Evolutionary conservation across 1,140 invertebrate genomes (phyloP).

Genomic region (Brachionus paranguensis): DNA sequence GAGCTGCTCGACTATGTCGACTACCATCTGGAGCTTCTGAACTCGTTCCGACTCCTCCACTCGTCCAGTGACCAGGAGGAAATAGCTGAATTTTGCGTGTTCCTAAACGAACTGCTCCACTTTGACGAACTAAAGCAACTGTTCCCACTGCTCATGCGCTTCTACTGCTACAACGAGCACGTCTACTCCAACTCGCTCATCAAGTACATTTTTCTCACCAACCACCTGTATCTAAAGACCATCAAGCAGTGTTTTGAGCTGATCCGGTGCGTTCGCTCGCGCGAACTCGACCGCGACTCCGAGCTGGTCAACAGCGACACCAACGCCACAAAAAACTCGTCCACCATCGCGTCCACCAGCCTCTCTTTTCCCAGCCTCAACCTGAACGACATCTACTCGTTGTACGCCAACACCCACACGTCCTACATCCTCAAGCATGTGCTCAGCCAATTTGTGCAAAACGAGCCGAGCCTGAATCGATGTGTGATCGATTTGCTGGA

Average conservation of each 20-base stretch:
- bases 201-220: background rate
- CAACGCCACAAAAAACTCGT: conserved; percentile 27
- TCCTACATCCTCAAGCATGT: conserved; percentile 30
- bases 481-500: conserved; percentile 38
- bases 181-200: conserved; percentile 4
- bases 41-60: background rate
- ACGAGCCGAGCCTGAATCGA: conserved; percentile 20
- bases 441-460: conserved; percentile 3
- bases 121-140: conserved; percentile 21
- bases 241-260: background rate
- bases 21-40: background rate
- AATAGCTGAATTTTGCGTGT: background rate
- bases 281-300: background rate
- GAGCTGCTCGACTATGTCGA: background rate
- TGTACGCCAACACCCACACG: conserved; percentile 35
- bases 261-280: background rate
- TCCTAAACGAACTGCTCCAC: background rate
- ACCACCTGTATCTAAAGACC: conserved; percentile 10
- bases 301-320: background rate
- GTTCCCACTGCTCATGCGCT: conserved; percentile 11
- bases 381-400: background rate
- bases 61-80: background rate
- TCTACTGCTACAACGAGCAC: conserved; percentile 39
- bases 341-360: background rate
- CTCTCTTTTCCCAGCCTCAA: background rate